Base-by-base conservation (phyloP, 35 echinoderm and acorn worm species). In the Hemicentrotus pulcherrimus region DNA sequence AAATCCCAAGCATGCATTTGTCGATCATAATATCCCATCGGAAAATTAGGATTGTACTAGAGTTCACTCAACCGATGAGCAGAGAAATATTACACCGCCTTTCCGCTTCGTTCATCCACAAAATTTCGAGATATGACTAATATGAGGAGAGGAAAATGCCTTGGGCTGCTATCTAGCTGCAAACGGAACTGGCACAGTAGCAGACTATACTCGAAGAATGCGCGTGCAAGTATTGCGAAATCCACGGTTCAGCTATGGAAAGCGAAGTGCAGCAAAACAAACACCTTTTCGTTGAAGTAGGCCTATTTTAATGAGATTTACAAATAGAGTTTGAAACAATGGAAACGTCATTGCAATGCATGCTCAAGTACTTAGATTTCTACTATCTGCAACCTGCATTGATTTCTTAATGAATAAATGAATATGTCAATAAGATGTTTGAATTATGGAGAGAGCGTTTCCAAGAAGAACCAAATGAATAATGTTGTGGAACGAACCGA, bases 201-300 rank as follows among this genome's bases (percentile, higher is more conserved):
- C 65, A 78, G 65, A 78, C 65, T 78, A 78, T 78, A 55, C 35
- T n/a, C 4, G 28, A 78, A 78, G 22, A 78, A 16, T 45, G 88
- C 33, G 88, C 33, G 88, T 47, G 88, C n/a, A 86, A 41, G 46
- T 90, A 90, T 90, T 90, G 88, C 32, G 88, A 90, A 90, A 90
- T 90, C 32, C 12, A 45, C 22, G 19, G 19, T n/a, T 78, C 2
- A 90, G 88, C 18, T 90, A 90, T 90, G 88, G 88, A 33, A 90
- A 90, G 88, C 88, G 32, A 90, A 22, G 46, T 90, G 88, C 32
- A 90, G 46, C 88, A 90, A 90, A 90, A 90, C 33, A 89, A 89
- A 41, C 45, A 90, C 32, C n/a, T 45, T 33, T 78, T 22, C 24
- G 65, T 78, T 55, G 65, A 78, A 78, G 65, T 78, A n/a, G 65